These are phyloP conservation scores for Apodemus speciosus DNA, from an alignment of 2,113 vertebrate species.

Conservation along the genomic window DNA sequence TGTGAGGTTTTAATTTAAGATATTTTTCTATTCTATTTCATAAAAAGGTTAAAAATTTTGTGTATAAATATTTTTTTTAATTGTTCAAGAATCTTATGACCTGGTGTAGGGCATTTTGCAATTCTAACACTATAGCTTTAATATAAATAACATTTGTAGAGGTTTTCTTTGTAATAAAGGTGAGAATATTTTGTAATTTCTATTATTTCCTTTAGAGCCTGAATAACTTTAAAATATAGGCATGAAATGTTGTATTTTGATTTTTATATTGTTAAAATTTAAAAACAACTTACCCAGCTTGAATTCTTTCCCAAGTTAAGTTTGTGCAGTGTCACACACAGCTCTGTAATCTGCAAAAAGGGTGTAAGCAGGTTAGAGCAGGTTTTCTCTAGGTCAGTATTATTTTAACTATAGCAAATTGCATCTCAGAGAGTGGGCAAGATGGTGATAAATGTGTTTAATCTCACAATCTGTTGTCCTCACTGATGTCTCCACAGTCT, in stretches of 20 bases:
- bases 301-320: background rate
- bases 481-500: background rate
- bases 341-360: conserved; percentile 10
- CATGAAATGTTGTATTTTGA: conserved; percentile 1
- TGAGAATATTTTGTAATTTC: conserved; percentile 42
- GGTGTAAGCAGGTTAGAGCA: background rate
- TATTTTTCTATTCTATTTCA: conserved; percentile 43
- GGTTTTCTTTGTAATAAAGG: background rate
- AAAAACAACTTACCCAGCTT: background rate
- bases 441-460: background rate
- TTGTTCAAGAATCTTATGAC: conserved; percentile 23
- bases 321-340: background rate
- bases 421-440: background rate
- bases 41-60: conserved; percentile 29
- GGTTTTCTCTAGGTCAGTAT: background rate
- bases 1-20: conserved; percentile 38
- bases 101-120: background rate
- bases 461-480: background rate
- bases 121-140: conserved; percentile 17
- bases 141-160: background rate
- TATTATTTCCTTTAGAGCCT: background rate
- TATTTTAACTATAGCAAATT: background rate
- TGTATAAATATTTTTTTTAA: conserved; percentile 17
- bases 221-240: conserved; percentile 2
- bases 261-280: conserved; percentile 30